phyloP scores from a whole-genome alignment of 2,113 vertebrate species.

The Silurus asotus region DNA sequence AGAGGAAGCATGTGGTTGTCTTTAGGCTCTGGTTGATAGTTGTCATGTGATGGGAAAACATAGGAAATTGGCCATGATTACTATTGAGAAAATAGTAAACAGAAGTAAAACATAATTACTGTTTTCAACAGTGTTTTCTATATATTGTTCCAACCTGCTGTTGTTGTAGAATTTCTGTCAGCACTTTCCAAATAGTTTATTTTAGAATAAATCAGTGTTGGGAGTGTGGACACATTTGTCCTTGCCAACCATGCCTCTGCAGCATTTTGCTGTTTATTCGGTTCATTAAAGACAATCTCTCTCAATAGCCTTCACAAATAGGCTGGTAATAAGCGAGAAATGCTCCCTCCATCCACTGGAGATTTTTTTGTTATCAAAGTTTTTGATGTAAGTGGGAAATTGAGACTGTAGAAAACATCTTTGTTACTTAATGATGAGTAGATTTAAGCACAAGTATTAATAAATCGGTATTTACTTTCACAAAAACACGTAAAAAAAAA shows the following conservation, averaged over 20 bases:
- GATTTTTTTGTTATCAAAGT: neutral
- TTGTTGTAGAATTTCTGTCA: neutral
- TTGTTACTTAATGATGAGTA: neutral
- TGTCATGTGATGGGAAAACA: neutral
- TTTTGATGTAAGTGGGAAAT: slow-evolving; percentile 3
- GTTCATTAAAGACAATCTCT: neutral
- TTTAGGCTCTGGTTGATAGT: neutral
- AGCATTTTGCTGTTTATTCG: neutral
- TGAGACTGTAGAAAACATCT: slow-evolving; percentile 1
- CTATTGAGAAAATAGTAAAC: neutral
- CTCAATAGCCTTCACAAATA: slow-evolving; percentile 1
- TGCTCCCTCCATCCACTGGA: neutral
- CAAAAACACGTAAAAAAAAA: neutral
- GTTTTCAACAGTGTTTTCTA: neutral
- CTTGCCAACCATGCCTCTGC: neutral
- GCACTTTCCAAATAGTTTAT: neutral
- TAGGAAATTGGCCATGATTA: neutral
- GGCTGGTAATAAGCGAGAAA: neutral
- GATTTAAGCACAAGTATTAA: neutral
- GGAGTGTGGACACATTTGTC: neutral
- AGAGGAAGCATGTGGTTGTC: neutral
- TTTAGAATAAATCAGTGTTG: neutral
- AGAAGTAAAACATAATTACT: neutral
- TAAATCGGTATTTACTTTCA: neutral
- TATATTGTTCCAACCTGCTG: neutral